A percentile compares a stretch with the other conserved stretches of the same genome.
These are phyloP conservation scores for Cryptotermes secundus DNA, from an alignment of 1,140 invertebrate species.

Conservation along the genomic window DNA sequence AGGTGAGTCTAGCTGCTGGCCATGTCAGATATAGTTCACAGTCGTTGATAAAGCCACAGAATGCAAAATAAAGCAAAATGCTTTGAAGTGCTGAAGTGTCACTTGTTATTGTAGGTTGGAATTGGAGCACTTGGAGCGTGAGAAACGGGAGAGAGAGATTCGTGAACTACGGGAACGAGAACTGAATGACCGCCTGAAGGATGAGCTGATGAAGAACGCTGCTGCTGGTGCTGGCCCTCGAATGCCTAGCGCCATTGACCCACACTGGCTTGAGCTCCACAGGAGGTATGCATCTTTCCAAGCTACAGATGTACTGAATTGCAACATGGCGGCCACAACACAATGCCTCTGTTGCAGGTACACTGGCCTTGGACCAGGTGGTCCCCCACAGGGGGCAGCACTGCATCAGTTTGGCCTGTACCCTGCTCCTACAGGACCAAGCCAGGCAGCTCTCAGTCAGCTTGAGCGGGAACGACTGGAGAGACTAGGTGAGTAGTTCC, in stretches of 20 bases:
- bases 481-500: constrained; percentile 66
- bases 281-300: constrained; percentile 55
- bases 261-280: constrained; percentile 89
- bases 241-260: constrained; percentile 69
- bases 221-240: constrained; percentile 52
- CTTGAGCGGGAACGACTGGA: constrained; percentile 85
- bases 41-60: background rate
- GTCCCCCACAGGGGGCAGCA: constrained; percentile 38
- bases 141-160: constrained; percentile 81
- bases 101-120: constrained; percentile 57
- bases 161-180: constrained; percentile 82
- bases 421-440: constrained; percentile 51
- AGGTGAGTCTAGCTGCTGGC: constrained; percentile 47
- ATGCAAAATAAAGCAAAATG: background rate
- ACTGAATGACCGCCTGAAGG: constrained; percentile 77
- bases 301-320: background rate
- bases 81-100: too few relatives aligned
- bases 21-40: too few relatives aligned
- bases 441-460: constrained; percentile 64
- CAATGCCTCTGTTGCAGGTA: constrained; percentile 38
- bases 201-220: constrained; percentile 72
- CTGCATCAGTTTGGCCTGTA: constrained; percentile 62
- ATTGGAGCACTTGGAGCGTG: constrained; percentile 76
- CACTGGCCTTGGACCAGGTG: constrained; percentile 44
- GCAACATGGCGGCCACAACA: background rate